Evolutionary conservation across 2,113 vertebrate species (phyloP).

Genomic region (Seriola dumerili): DNA sequence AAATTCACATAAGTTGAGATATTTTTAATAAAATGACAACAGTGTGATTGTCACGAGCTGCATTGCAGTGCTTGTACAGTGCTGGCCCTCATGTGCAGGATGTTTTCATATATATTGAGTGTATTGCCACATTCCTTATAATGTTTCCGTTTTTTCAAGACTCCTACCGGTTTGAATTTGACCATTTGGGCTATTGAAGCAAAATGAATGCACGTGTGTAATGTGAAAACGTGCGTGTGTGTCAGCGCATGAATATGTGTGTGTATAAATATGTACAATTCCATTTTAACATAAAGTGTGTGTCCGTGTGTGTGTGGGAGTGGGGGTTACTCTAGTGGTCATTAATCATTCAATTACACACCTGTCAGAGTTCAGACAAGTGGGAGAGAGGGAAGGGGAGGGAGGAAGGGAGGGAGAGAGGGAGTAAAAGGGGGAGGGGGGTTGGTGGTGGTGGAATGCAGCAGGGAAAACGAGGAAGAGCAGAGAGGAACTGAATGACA

Average conservation of each 20-base stretch:
- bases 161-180: constrained; percentile 60
- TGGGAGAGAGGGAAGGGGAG: constrained; percentile 47
- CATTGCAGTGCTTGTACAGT: background rate
- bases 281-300: constrained; percentile 52
- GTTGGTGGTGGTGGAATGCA: constrained; percentile 47
- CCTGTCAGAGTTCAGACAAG: constrained; percentile 88
- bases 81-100: background rate
- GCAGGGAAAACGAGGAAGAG: constrained; percentile 32
- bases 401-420: background rate
- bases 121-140: constrained; percentile 31
- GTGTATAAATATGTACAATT: constrained; percentile 59
- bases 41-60: background rate
- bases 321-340: constrained; percentile 66
- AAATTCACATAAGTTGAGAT: background rate
- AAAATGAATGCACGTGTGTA: constrained; percentile 64
- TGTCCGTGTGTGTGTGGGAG: constrained; percentile 22
- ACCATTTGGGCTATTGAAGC: constrained; percentile 46
- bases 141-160: constrained; percentile 55
- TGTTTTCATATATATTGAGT: constrained; percentile 4
- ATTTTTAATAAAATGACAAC: constrained; percentile 11
- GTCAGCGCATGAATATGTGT: constrained; percentile 48
- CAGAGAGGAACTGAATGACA: constrained; percentile 48
- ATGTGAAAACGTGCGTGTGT: constrained; percentile 54
- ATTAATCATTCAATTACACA: constrained; percentile 92
- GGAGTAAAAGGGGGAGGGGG: background rate